phyloP scores from a whole-genome alignment of 2,888 invertebrate genomes.

The Amiota communis region DNA sequence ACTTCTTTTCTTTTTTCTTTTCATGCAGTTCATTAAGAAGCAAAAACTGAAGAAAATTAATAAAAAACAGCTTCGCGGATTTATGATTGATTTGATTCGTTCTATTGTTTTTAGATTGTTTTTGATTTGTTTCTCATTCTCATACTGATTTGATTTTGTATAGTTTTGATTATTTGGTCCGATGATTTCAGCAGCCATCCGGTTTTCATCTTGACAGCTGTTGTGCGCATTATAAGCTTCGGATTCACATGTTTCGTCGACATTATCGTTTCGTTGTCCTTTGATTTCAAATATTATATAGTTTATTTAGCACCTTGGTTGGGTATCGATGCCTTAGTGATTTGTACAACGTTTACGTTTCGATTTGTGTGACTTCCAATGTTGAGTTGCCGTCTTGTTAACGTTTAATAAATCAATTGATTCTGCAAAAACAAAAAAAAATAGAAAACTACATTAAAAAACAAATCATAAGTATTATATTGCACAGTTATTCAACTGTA shows the following conservation, averaged over 20 bases:
- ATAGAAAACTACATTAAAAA: background rate
- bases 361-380: background rate
- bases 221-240: constrained; percentile 67
- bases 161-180: constrained; percentile 26
- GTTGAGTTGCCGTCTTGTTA: background rate
- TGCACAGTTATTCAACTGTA: background rate
- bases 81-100: constrained; percentile 29
- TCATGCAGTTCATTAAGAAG: background rate
- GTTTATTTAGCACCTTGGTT: constrained; percentile 45
- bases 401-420: background rate
- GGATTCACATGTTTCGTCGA: constrained; percentile 52
- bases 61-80: constrained; percentile 34
- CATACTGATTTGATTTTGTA: constrained; percentile 30
- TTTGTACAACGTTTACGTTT: constrained; percentile 6
- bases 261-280: constrained; percentile 67
- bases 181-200: constrained; percentile 37
- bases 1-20: constrained; percentile 21
- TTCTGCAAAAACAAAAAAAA: background rate
- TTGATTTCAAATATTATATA: constrained; percentile 73
- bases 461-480: background rate
- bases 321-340: background rate
- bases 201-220: constrained; percentile 70
- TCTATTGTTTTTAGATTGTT: constrained; percentile 29
- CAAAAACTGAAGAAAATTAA: background rate
- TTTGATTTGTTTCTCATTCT: constrained; percentile 35